Evolutionary conservation across 1,140 invertebrate species (phyloP), one percentile per base, ranked within the genome.

Genomic region (Protaetia brevitarsis): DNA sequence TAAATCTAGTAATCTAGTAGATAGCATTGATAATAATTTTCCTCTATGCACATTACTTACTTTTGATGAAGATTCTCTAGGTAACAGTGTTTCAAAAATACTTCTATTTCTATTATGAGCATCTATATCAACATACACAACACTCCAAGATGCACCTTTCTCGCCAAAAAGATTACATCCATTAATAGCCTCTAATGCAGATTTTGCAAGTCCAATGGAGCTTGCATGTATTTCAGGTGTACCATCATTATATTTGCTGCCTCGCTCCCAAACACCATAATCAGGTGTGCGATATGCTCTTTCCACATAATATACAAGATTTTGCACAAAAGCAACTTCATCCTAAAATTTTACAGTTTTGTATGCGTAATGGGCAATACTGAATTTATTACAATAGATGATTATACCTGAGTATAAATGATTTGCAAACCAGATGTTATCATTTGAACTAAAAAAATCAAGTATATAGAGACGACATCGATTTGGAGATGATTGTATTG

Each of bases 61-160:
- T 84, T 99, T 99, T 6, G 97, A 98, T 78, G 94, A 97, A 0
- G 97, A 99, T 83, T 99, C 97, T 76, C 97, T 84, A 0, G 98
- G 98, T 56, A 99, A 80, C 81, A 99, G 88, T 6, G 96, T 98
- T 83, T 99, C 97, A 81, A 99, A 98, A 74, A 98, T 99, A 79
- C 95, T 98, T 74, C 97, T 84, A 81, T 99, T 99, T 65, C 98
- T 83, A 83, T 98, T 99, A 77, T 99, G 97, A 19, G 97, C 97
- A 84, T 99, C 97, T 74, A 99, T 99, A 77, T 99, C 97, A 10
- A 99, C 96, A 82, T 99, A 99, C 68, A 99, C 92, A 0, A 99
- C 97, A 71, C 96, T 98, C 92, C 95, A 98, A 2, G 95, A 94
- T 7, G 96, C 95, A 36, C 97, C 97, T 76, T 96, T 93, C 68